Evolutionary conservation across 2,113 vertebrate genomes (phyloP), one percentile per base, ranked within the genome.

Genomic region (Spea bombifrons): DNA sequence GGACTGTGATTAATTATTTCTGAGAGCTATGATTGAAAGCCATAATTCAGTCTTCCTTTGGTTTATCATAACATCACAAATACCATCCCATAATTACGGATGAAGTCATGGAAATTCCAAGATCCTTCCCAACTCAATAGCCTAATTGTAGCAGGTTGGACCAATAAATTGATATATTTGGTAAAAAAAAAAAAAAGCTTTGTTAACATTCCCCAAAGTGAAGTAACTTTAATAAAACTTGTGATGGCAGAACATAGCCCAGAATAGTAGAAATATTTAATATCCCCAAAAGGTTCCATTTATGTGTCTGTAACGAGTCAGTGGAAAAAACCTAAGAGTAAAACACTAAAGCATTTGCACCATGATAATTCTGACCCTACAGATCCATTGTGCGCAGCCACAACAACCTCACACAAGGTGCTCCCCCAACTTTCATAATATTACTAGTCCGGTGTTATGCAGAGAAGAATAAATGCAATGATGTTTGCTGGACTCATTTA

Each of bases 41-140:
- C 55, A 66, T 68, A 76, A 76, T 68, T 57, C 10, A n/a, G 64
- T 13, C 15, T 49, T 67, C 65, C 57, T 67, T 64, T 67, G 52
- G 57, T 68, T 76, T 76, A 76, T 76, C 75, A 47, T 59, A 68
- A 76, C 75, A 57, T 78, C 67, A 77, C 67, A 71, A 71, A 71
- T 43, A 71, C 53, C 75, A 78, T 63, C 76, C 48, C 47, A 47
- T 72, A 71, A 64, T 72, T 78, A 61, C n/a, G 57, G 59, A 30
- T 78, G 76, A 71, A 71, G 50, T 50, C 68, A 78, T 52, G 68
- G 68, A 78, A 78, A 78, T 68, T 67, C 66, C 75, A 67, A 61
- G 64, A 66, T 75, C 66, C 64, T 45, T 10, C 15, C 8, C 59
- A 52, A 57, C 66, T 68, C 43, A 68, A 68, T 50, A 68, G 52